Evolutionary conservation across 2,888 invertebrate genomes (phyloP), one percentile per base, ranked within the genome.

Genomic region (Agapetus fuscipes): DNA sequence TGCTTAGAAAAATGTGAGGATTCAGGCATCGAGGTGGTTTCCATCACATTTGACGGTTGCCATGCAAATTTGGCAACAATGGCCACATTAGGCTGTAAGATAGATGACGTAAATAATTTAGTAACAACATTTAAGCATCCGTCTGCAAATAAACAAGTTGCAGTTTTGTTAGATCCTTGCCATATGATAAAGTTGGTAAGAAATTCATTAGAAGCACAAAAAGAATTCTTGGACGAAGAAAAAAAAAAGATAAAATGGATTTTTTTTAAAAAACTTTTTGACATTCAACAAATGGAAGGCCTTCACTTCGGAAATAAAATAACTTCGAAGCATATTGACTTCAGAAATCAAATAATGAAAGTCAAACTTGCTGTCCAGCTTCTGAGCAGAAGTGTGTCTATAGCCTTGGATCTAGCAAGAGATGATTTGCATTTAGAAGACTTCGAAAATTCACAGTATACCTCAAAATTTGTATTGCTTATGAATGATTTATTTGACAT

Each of bases 401-500:
- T 11, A 20, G 32, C 32, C 10, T 12, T 16, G 25, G 39, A n/a
- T 17, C 2, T 2, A 41, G 6, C 17, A 10, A 20, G 13, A 9
- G 12, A 33, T 6, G 25, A 33, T 17, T 33, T 20, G 20, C 16
- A 33, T 12, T 9, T n/a, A n/a, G n/a, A n/a, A n/a, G n/a, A n/a
- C n/a, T n/a, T n/a, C n/a, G n/a, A n/a, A n/a, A n/a, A n/a, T n/a
- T n/a, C n/a, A n/a, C n/a, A n/a, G n/a, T n/a, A n/a, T n/a, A n/a
- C n/a, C n/a, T n/a, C n/a, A n/a, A 41, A 31, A 20, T 49, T 51
- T 34, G 38, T 50, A 2, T 24, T 46, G 17, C 32, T 47, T 20
- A 39, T 51, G 25, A 46, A 52, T 44, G 36, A 50, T n/a, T 33
- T 51, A 10, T 53, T 51, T 43, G 54, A 52, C 17, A 52, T 51